Base-by-base conservation (phyloP, 1,140 invertebrate genomes). In the Listronotus oregonensis region DNA sequence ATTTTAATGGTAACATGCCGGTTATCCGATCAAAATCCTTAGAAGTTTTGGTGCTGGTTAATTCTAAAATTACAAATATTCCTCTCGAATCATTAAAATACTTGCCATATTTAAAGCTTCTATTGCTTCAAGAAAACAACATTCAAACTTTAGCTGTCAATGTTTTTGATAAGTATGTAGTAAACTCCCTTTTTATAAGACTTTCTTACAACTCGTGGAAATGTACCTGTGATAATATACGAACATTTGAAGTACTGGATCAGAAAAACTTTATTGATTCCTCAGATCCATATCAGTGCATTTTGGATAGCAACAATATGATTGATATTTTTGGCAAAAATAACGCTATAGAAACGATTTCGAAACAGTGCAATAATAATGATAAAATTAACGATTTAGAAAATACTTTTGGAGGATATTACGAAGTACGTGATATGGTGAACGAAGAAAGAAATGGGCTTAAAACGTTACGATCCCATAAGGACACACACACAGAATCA, bases 41-140 rank as follows among this genome's bases (percentile, higher is more conserved):
- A 11, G 59, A 70, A 52, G 50, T 71, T 7, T 54, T 77, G n/a
- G 61, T 57, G n/a, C 37, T 77, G 12, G 55, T 65, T 3, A 71
- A 72, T 39, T 69, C 65, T 3, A 67, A 72, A 54, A 63, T 77
- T n/a, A 42, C 68, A n/a, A 57, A 21, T 17, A 60, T 76, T 27
- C 44, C 64, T 9, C 31, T 14, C 1, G 56, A 74, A 4, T 31
- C 64, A 12, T 57, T 77, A 8, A 55, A 55, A 12, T 17, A 66
- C 47, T 39, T 77, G 17, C 73, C 75, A 11, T 73, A 73, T 43
- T 46, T 77, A 18, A 67, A 68, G 32, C 17, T 73, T 6, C 56
- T 77, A 3, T 56, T 73, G 15, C 54, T 77, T 17, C 67, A 73
- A 51, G 65, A 71, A n/a, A 77, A 77, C 57, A 73, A 75, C 52